Conservation (phyloP, 2,113 vertebrate species). For the Phyllostomus discolor region DNA sequence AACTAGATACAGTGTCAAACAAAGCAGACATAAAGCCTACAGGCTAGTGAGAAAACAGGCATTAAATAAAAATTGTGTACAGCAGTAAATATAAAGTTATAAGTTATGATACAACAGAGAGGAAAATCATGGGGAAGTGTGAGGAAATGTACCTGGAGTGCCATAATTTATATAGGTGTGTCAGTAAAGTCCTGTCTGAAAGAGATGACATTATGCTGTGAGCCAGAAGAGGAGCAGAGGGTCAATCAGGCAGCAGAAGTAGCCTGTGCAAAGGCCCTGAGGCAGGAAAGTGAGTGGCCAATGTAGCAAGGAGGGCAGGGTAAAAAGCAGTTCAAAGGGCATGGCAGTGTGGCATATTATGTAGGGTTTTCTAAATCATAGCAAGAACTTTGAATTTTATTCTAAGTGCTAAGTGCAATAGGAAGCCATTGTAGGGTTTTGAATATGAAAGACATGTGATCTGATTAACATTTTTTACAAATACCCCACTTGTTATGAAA, state of each 20-base stretch:
- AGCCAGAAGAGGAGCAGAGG: not conserved
- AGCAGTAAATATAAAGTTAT: not conserved
- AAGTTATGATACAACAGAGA: not conserved
- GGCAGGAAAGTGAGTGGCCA: not conserved
- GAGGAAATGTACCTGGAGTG: not conserved
- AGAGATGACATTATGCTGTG: not conserved
- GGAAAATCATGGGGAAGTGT: not conserved
- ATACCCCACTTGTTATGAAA: not conserved
- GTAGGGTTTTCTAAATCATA: not conserved
- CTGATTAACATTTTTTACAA: not conserved
- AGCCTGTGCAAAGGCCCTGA: not conserved
- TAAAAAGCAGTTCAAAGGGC: not conserved
- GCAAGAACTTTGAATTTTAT: not conserved
- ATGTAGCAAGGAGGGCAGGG: rapidly evolving
- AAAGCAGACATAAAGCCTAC: not conserved
- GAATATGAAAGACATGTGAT: not conserved
- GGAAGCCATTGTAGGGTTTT: not conserved
- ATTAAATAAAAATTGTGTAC: not conserved
- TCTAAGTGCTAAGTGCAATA: not conserved
- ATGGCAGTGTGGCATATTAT: no score
- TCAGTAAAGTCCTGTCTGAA: not conserved
- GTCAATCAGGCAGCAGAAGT: not conserved
- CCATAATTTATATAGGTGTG: not conserved
- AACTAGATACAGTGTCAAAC: not conserved
- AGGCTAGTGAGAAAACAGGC: not conserved